These are phyloP conservation scores for Colletes latitarsis DNA, from an alignment of 1,140 invertebrate species.

Conservation along the genomic window DNA sequence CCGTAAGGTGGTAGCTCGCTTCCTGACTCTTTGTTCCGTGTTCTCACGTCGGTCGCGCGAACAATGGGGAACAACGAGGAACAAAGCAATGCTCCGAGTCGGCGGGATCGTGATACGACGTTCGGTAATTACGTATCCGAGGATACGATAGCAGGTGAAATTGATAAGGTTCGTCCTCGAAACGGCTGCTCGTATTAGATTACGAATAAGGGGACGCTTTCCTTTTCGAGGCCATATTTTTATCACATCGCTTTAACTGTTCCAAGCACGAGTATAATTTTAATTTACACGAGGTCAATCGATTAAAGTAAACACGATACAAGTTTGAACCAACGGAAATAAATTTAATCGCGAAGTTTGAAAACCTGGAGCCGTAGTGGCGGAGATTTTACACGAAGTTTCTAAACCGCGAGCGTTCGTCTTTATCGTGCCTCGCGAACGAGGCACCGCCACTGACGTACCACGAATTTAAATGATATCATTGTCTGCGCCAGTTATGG, in stretches of 20 bases:
- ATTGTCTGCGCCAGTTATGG: background rate
- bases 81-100: background rate
- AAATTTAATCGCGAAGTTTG: no score
- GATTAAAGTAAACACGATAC: no score
- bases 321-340: no score
- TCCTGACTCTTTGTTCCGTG: constrained; percentile 21
- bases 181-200: background rate
- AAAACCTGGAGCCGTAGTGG: background rate
- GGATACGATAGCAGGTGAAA: background rate
- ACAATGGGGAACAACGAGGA: background rate
- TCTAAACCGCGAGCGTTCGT: background rate
- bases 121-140: constrained; percentile 12
- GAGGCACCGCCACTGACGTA: background rate
- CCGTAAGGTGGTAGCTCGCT: background rate
- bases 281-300: no score
- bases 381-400: background rate
- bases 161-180: background rate
- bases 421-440: background rate
- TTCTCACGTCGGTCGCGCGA: constrained; percentile 3
- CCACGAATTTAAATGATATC: constrained; percentile 22
- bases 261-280: no score
- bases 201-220: background rate
- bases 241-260: no score
- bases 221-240: no score
- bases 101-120: background rate